Conservation (phyloP, 2,888 invertebrate species). For the Caenorhabditis sinica region DNA sequence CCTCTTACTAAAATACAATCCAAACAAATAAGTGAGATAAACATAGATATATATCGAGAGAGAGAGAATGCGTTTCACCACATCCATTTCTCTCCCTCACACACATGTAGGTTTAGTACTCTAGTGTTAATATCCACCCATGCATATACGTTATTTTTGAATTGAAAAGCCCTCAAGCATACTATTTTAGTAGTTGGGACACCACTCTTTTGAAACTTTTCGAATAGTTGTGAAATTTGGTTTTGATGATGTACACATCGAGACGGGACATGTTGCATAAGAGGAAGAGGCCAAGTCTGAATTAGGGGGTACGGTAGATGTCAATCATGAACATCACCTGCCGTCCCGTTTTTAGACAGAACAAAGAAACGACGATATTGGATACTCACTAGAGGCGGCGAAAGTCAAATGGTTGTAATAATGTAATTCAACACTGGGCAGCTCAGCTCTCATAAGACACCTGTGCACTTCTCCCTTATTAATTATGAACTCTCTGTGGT, state of each 20-base stretch:
- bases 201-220: conserved; percentile 32
- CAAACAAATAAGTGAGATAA: conserved; percentile 65
- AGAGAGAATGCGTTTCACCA: conserved; percentile 15
- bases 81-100: background rate
- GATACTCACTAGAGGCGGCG: conserved; percentile 54
- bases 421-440: conserved; percentile 50
- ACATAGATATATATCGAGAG: conserved; percentile 50
- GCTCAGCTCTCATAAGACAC: conserved; percentile 40
- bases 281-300: background rate
- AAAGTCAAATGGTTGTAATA: conserved; percentile 42
- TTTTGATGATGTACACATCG: conserved; percentile 3
- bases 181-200: conserved; percentile 36
- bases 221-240: conserved; percentile 30
- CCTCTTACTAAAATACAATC: conserved; percentile 57
- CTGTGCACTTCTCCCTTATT: conserved; percentile 53
- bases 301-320: conserved; percentile 26
- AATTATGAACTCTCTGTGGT: conserved; percentile 22
- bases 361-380: conserved; percentile 65
- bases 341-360: conserved; percentile 44
- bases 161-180: conserved; percentile 65
- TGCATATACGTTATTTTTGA: conserved; percentile 59
- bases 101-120: conserved; percentile 55
- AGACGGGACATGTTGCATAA: background rate
- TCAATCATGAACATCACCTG: conserved; percentile 63
- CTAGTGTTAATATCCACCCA: conserved; percentile 60